phyloP scores from a whole-genome alignment of 1,140 invertebrate species.

The Trichonephila clavata region DNA sequence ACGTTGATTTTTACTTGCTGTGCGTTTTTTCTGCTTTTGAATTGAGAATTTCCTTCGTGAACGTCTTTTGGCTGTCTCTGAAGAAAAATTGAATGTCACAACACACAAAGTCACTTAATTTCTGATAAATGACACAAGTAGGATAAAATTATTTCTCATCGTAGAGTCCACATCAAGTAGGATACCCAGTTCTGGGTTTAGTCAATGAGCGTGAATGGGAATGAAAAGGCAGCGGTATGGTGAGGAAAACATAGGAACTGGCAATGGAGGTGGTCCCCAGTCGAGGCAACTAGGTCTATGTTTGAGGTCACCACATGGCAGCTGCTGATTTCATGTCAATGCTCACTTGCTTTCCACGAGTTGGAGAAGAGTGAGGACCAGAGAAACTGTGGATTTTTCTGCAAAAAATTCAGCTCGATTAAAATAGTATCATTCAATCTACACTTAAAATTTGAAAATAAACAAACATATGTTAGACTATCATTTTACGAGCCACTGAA shows the following conservation, averaged over 20 bases:
- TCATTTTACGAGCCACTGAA: too few relatives aligned
- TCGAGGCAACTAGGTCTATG: neutral
- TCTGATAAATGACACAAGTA: neutral
- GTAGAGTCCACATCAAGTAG: neutral
- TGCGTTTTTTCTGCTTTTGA: neutral
- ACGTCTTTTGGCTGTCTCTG: neutral
- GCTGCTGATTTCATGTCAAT: slow-evolving; percentile 65
- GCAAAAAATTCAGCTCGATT: neutral
- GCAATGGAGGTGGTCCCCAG: neutral
- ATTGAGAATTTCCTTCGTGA: neutral
- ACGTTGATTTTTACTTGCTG: neutral
- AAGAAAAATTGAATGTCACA: neutral
- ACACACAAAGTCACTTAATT: neutral
- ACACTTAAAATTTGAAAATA: too few relatives aligned
- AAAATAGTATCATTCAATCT: neutral
- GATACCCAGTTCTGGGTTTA: neutral
- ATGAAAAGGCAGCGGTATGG: neutral
- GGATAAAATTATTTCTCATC: neutral
- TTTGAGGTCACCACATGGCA: slow-evolving; percentile 44
- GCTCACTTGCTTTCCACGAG: slow-evolving; percentile 27
- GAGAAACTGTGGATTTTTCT: slow-evolving; percentile 75
- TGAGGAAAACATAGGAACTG: neutral
- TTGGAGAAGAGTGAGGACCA: slow-evolving; percentile 25
- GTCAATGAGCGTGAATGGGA: neutral
- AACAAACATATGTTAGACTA: neutral